phyloP scores from a whole-genome alignment of 2,113 vertebrate species.

The Gnathonemus echidnorhynchus region DNA sequence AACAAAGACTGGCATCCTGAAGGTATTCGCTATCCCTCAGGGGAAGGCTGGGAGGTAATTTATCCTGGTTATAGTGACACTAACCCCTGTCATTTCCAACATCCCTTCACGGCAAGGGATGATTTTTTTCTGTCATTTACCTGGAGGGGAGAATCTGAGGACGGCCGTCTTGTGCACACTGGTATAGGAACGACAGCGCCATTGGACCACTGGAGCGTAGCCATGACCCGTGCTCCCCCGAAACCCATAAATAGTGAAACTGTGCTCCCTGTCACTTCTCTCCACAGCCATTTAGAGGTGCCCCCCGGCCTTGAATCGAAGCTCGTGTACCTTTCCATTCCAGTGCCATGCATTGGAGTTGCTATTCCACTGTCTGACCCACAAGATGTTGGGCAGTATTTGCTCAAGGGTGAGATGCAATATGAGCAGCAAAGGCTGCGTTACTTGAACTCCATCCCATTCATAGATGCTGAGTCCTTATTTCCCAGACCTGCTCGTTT shows the following conservation, averaged over 20 bases:
- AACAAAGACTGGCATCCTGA: background rate
- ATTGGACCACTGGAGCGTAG: background rate
- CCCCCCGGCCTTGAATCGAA: background rate
- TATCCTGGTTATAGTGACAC: slow-evolving; percentile 4
- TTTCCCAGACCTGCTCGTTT: background rate
- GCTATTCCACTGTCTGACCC: background rate
- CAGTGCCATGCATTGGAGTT: background rate
- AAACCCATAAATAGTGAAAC: background rate
- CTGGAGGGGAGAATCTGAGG: background rate
- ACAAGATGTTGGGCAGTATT: background rate
- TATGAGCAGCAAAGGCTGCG: background rate
- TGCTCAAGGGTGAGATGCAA: background rate
- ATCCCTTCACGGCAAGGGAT: background rate
- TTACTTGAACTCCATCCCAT: background rate
- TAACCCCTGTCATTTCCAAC: slow-evolving; percentile 8
- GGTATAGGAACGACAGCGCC: background rate
- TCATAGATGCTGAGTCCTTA: background rate
- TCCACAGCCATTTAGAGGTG: background rate
- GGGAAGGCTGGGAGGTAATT: slow-evolving; percentile 2
- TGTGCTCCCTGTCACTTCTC: background rate
- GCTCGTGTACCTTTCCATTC: background rate
- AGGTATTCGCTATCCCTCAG: background rate
- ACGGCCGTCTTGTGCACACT: background rate
- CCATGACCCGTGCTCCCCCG: background rate
- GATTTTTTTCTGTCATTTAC: background rate